Percentiles rank a stretch among this genome's conserved stretches.
These are phyloP conservation scores for Ptiloglossa arizonensis DNA, from an alignment of 1,140 invertebrate species.

Conservation along the genomic window DNA sequence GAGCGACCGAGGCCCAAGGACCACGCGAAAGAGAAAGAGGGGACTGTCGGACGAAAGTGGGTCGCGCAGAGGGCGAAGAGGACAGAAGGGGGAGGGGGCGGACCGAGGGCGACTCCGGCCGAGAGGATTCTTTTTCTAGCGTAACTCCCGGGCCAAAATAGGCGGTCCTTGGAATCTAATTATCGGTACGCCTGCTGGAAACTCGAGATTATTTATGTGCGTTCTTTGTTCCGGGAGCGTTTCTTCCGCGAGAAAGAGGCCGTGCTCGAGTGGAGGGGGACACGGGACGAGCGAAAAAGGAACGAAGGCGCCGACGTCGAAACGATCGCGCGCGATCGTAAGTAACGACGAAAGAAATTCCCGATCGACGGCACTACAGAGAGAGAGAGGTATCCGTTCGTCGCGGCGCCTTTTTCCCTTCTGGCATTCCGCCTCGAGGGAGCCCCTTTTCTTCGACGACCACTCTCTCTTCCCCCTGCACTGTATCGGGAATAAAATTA, in stretches of 20 bases:
- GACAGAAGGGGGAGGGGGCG: background rate
- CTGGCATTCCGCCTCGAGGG: background rate
- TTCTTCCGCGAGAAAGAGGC: too few relatives aligned
- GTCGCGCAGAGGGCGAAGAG: conserved; percentile 43
- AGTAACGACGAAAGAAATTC: conserved; percentile 30
- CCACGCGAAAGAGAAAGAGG: background rate
- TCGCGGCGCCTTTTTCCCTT: conserved; percentile 5
- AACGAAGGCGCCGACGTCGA: conserved; percentile 27
- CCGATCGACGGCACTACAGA: conserved; percentile 32
- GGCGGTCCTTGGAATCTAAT: conserved; percentile 70
- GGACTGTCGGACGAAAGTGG: conserved; percentile 46
- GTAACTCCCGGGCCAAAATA: conserved; percentile 67
- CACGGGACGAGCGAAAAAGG: background rate
- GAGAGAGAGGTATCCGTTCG: background rate
- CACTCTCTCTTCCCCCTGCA: background rate
- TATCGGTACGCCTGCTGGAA: conserved; percentile 62
- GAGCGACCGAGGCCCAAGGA: conserved; percentile 12
- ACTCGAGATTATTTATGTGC: conserved; percentile 61
- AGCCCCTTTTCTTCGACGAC: too few relatives aligned
- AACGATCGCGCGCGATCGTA: conserved; percentile 32
- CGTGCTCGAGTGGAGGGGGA: conserved; percentile 12
- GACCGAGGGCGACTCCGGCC: conserved; percentile 1
- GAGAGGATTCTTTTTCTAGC: conserved; percentile 63
- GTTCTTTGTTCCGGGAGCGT: conserved; percentile 57
- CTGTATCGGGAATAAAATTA: conserved; percentile 13